Base-by-base conservation (phyloP, 2,113 vertebrate species). In the Carettochelys insculpta region DNA sequence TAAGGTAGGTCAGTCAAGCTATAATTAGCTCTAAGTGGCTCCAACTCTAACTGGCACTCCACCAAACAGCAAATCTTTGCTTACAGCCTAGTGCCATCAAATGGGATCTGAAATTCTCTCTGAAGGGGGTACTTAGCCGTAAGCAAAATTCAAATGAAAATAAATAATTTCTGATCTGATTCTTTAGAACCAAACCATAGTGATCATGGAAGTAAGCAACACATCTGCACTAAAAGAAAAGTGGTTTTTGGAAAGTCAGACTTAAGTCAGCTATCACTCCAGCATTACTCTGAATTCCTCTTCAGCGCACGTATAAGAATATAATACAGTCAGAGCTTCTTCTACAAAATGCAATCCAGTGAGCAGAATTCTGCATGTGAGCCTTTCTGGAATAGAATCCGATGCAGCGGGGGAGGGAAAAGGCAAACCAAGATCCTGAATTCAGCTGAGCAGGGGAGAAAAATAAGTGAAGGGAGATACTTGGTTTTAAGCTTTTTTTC, bases 391-490 rank as follows among this genome's bases (percentile, higher is more conserved):
- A 58, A 88, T 20, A 95, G 65, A 71, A 80, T 68, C 92, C 95
- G 92, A 90, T 82, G 86, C 53, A 95, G 94, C 13, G 50, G 92
- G 71, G 29, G 68, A 91, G 65, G n/a, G 53, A 82, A 85, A 48
- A 27, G 87, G 20, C 76, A 81, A 84, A 92, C 41, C 38, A 95
- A 96, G 83, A 94, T 93, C 76, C 87, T 73, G 41, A 85, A 87
- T 86, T 54, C 83, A 93, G 81, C 79, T 86, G 83, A 92, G 65
- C 54, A 82, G 84, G 31, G 75, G 14, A 45, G 47, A 50, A n/a
- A 38, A 38, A 27, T 27, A 51, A 45, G 80, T 76, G 88, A 82
- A 89, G 83, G 43, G 65, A 80, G 34, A 58, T 4, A 2, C 45
- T 27, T 54, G 86, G 77, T 89, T 92, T 3, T 95, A 86, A 92